Evolutionary conservation across 2,113 vertebrate species (phyloP), one percentile per base, ranked within the genome.

Genomic region (Cathartes aura): DNA sequence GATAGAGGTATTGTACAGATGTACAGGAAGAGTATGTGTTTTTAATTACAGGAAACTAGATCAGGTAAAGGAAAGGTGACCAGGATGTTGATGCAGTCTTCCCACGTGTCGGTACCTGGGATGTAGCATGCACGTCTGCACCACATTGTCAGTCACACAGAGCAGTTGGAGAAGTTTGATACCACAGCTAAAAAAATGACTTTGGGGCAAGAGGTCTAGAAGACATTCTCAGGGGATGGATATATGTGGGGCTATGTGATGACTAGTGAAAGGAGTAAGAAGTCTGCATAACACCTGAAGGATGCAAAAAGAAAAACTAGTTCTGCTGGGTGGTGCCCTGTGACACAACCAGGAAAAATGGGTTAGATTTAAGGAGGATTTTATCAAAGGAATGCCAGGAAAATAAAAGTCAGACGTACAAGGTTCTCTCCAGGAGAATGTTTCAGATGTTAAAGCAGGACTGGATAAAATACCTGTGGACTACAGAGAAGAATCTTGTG

Each of bases 41-140:
- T 90, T 83, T 36, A 15, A 11, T 47, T 23, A 50, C 83, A 59
- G n/a, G 55, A 63, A 75, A 59, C 9, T 19, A 23, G 8, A 40
- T 42, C 7, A 17, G 29, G 8, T 63, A 16, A 75, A 48, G 27
- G 26, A 21, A 27, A 68, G 30, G 20, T n/a, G 60, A 64, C 42
- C 48, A 48, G 53, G 47, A 8, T 32, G 32, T 5, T 64, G 32
- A 3, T 40, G 38, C 19, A 55, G 27, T 4, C 21, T 63, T 59
- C 20, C 22, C 47, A 4, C 0, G 0, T 32, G 34, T 52, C 2
- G 1, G 19, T 52, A 52, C 21, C 12, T 68, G 21, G 43, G 3
- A 5, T 32, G 15, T 5, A 23, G 16, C 34, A 32, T n/a, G 55
- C 1, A 5, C 30, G 52, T 56, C 53, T 79, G 36, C 7, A 2